Evolutionary conservation across 1,140 invertebrate species (phyloP).

Genomic region (Penaeus vannamei): DNA sequence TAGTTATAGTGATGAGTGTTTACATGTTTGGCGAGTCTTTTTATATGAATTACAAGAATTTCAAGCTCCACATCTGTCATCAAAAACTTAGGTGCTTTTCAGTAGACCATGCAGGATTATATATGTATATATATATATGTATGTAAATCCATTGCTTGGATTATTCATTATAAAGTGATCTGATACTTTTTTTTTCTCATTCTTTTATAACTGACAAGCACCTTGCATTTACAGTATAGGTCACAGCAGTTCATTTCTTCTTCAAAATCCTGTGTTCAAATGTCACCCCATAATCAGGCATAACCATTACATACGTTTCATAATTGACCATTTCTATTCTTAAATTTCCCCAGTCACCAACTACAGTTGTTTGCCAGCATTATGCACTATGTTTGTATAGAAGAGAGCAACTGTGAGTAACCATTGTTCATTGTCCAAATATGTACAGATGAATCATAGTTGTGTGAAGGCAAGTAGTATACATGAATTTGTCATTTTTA

Average conservation of each 20-base stretch:
- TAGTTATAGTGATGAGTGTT: conserved; percentile 60
- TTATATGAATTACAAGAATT: too few species aligned
- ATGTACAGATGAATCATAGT: conserved; percentile 41
- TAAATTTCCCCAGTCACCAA: conserved; percentile 62
- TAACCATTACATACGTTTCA: conserved; percentile 59
- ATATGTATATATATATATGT: conserved; percentile 49
- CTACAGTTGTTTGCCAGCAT: conserved; percentile 50
- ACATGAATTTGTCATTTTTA: conserved; percentile 34
- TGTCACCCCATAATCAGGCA: conserved; percentile 56
- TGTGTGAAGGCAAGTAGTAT: conserved; percentile 32
- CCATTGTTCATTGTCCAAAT: conserved; percentile 59
- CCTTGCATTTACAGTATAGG: conserved; percentile 57
- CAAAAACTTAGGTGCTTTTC: too few species aligned
- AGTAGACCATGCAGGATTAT: too few species aligned
- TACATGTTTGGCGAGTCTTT: conserved; percentile 51
- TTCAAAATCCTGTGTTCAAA: conserved; percentile 52
- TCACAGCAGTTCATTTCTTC: conserved; percentile 53
- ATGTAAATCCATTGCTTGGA: conserved; percentile 19
- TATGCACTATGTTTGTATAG: conserved; percentile 41
- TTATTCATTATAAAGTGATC: conserved; percentile 24
- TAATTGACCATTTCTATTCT: conserved; percentile 48
- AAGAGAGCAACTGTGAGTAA: conserved; percentile 55
- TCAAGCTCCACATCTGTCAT: too few species aligned
- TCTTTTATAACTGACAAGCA: conserved; percentile 43
- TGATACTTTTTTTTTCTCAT: neutral